Percentiles rank a stretch among this genome's conserved stretches.
These are phyloP conservation scores for Scytalopus superciliaris DNA, from an alignment of 2,113 vertebrate species.

Conservation along the genomic window DNA sequence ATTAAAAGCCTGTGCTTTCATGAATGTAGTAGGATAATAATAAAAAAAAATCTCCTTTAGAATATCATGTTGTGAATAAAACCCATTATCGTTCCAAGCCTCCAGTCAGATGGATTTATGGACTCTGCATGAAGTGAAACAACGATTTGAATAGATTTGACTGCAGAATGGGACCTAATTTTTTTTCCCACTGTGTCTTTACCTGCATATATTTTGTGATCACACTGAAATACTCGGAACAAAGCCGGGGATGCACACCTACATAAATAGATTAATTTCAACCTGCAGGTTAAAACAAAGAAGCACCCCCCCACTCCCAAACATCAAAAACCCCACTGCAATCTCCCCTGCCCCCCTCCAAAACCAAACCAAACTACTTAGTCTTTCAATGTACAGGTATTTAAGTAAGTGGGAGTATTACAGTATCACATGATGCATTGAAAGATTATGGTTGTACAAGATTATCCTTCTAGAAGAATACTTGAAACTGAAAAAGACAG, in stretches of 20 bases:
- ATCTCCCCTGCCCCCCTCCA: no score
- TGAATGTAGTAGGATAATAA: background rate
- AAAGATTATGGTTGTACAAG: background rate
- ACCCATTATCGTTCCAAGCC: background rate
- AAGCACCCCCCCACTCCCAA: fast-evolving
- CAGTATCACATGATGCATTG: background rate
- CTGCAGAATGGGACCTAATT: background rate
- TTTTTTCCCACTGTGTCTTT: background rate
- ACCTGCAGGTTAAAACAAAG: background rate
- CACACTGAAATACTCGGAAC: background rate
- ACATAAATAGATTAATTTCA: background rate
- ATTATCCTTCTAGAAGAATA: background rate
- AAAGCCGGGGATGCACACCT: background rate
- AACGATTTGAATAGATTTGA: background rate
- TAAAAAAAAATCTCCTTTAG: background rate
- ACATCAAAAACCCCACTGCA: background rate
- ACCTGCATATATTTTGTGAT: background rate
- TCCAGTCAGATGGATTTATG: background rate
- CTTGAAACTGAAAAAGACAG: background rate
- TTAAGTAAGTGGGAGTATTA: background rate
- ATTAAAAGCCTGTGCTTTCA: background rate
- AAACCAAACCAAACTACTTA: background rate
- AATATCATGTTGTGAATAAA: background rate
- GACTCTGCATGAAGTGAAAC: fast-evolving
- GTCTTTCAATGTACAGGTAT: background rate